Evolutionary conservation across 1,140 invertebrate species (phyloP).

Genomic region (Lordiphosa mommai): DNA sequence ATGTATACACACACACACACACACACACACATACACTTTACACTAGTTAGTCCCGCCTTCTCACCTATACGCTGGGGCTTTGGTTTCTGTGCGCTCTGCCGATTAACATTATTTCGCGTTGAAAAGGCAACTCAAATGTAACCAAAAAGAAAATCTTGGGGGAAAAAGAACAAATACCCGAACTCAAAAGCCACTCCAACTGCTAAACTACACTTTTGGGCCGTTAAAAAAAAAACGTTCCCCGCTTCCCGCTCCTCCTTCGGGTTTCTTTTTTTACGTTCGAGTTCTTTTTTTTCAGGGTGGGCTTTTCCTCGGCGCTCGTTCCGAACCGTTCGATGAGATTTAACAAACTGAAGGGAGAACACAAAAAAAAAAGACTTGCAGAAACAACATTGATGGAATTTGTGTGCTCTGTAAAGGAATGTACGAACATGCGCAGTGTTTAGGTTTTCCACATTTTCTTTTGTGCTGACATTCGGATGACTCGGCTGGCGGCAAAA

Average conservation of each 20-base stretch:
- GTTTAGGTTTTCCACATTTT: not conserved
- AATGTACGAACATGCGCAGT: constrained; percentile 36
- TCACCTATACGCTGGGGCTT: constrained; percentile 60
- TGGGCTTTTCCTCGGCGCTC: constrained; percentile 31
- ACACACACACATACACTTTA: not conserved
- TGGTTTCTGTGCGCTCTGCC: constrained; percentile 45
- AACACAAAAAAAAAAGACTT: constrained; percentile 30
- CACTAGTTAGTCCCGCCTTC: constrained; percentile 14
- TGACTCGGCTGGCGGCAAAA: constrained; percentile 19
- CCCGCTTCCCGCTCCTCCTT: constrained; percentile 35
- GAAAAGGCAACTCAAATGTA: not conserved
- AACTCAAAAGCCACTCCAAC: too few species aligned
- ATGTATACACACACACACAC: not conserved
- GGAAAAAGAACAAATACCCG: constrained; percentile 5
- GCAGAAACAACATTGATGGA: constrained; percentile 29
- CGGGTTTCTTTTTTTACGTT: constrained; percentile 23
- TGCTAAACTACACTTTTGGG: constrained; percentile 14
- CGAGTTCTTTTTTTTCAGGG: constrained; percentile 10
- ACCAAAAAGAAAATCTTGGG: constrained; percentile 11
- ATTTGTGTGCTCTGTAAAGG: constrained; percentile 30
- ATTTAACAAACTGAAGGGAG: constrained; percentile 68
- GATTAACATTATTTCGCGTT: constrained; percentile 45
- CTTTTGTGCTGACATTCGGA: constrained; percentile 42
- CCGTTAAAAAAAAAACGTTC: constrained; percentile 21
- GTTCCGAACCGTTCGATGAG: constrained; percentile 63